These are phyloP conservation scores for Chunga burmeisteri DNA, from an alignment of 2,113 vertebrate species.

Conservation along the genomic window DNA sequence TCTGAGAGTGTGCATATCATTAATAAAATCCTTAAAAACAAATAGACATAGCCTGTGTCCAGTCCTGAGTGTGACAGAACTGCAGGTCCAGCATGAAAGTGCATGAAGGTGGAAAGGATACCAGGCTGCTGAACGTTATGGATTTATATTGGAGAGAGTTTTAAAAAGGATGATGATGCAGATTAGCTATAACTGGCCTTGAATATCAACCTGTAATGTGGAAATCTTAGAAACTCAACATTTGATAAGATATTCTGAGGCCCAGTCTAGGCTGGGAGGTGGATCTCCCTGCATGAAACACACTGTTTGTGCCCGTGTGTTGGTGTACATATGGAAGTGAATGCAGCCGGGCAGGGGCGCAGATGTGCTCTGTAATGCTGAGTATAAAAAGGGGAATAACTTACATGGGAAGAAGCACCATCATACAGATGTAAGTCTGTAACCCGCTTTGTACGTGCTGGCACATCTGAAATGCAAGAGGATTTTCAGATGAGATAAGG, in stretches of 20 bases:
- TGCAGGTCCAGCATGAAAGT: background rate
- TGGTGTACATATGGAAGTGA: accelerated
- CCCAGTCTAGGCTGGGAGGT: background rate
- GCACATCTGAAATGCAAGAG: background rate
- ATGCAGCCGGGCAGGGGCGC: accelerated
- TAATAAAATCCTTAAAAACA: background rate
- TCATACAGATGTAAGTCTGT: background rate
- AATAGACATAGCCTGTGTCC: background rate
- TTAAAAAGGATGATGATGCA: background rate
- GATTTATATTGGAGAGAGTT: background rate
- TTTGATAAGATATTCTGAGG: background rate
- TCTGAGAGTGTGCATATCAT: background rate
- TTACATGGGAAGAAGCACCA: background rate
- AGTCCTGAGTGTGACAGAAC: background rate
- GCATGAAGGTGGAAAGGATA: too few relatives aligned
- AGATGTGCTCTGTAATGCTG: accelerated
- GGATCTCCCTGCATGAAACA: background rate
- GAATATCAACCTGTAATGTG: background rate
- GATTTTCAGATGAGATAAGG: background rate
- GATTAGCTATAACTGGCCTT: background rate
- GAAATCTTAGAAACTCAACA: background rate
- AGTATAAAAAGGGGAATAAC: background rate
- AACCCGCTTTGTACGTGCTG: background rate
- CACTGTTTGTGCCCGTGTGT: accelerated
- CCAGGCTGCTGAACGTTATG: accelerated